phyloP scores from a whole-genome alignment of 2,113 vertebrate species.

The Ceyx cyanopectus region DNA sequence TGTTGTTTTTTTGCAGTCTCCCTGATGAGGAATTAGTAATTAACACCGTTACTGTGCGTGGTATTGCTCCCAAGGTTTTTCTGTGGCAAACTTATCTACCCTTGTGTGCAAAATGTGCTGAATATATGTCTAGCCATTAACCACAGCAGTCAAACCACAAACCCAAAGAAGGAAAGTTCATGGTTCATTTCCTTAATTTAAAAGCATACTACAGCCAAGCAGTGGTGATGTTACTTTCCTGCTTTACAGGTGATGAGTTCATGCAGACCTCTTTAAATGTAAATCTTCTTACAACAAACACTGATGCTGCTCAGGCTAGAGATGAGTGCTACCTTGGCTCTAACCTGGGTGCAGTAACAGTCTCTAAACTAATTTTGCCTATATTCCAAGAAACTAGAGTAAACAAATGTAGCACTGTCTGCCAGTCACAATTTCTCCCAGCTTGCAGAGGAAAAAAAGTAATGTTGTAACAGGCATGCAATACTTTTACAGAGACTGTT shows the following conservation, averaged over 20 bases:
- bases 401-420: background rate
- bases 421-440: background rate
- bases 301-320: background rate
- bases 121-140: background rate
- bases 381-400: background rate
- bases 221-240: background rate
- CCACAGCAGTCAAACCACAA: background rate
- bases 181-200: background rate
- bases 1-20: background rate
- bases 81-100: background rate
- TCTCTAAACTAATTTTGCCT: background rate
- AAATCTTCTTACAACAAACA: background rate
- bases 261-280: background rate
- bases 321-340: background rate
- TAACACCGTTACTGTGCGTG: background rate
- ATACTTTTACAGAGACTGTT: background rate
- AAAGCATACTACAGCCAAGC: background rate
- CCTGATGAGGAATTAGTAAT: too few relatives aligned
- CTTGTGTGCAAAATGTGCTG: too few relatives aligned
- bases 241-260: background rate
- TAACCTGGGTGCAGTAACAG: background rate
- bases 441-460: background rate
- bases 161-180: background rate
- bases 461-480: background rate
- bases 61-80: background rate